A percentile compares a stretch with the other conserved stretches of the same genome.
Evolutionary conservation across 2,113 vertebrate genomes (phyloP).

Genomic region (Lepidothrix coronata): DNA sequence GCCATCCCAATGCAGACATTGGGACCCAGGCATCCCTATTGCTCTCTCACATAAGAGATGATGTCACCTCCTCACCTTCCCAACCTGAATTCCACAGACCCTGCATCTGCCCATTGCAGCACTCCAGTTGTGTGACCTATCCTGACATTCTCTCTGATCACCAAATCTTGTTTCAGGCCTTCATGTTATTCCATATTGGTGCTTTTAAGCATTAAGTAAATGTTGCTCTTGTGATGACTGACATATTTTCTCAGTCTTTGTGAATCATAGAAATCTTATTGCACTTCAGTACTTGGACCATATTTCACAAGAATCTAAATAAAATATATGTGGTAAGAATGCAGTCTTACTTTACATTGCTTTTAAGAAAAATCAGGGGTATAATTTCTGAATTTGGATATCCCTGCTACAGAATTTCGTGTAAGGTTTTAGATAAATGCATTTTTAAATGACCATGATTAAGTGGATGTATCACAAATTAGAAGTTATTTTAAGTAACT

Average conservation of each 20-base stretch:
- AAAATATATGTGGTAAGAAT: background rate
- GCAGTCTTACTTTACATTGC: background rate
- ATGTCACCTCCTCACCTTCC: background rate
- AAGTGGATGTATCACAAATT: conserved; percentile 35
- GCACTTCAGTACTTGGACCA: background rate
- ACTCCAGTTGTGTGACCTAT: background rate
- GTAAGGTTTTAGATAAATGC: background rate
- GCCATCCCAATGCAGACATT: background rate
- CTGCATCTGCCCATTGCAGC: background rate
- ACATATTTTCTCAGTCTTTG: background rate
- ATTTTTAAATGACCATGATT: conserved; percentile 4
- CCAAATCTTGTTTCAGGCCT: background rate
- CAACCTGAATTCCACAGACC: background rate
- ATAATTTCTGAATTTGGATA: background rate
- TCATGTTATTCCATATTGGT: background rate
- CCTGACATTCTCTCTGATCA: background rate
- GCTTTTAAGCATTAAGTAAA: background rate
- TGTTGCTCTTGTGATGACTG: background rate
- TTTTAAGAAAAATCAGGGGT: background rate
- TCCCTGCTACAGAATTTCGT: background rate
- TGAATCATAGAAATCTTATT: background rate
- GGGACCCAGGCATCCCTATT: background rate
- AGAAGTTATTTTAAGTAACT: conserved; percentile 44
- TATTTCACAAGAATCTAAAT: background rate
- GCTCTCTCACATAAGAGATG: background rate